Evolutionary conservation across 2,888 invertebrate genomes (phyloP).

Genomic region (Pseudoips prasinana): DNA sequence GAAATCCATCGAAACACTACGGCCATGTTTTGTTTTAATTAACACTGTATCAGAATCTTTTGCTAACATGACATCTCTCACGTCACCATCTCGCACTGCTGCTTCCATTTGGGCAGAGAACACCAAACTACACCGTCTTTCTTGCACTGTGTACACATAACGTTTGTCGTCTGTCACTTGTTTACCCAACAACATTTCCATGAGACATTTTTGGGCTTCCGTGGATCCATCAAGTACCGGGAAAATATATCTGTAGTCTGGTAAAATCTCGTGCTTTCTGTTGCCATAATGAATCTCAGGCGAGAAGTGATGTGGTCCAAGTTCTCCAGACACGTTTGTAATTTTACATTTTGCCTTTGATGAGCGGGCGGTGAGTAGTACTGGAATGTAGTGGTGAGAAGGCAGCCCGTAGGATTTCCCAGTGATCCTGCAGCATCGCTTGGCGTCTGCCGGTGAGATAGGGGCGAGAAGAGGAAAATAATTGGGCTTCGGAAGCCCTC

Average conservation of each 20-base stretch:
- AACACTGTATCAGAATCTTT: slow-evolving; percentile 88
- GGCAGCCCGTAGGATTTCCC: slow-evolving; percentile 89
- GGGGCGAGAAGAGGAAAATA: slow-evolving; percentile 91
- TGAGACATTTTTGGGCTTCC: slow-evolving; percentile 84
- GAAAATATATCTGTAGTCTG: slow-evolving; percentile 88
- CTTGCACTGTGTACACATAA: slow-evolving; percentile 89
- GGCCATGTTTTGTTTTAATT: slow-evolving; percentile 87
- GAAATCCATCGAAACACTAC: slow-evolving; percentile 88
- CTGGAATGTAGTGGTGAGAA: slow-evolving; percentile 90
- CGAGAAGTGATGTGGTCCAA: slow-evolving; percentile 83
- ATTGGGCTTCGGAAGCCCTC: slow-evolving; percentile 90
- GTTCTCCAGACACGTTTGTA: slow-evolving; percentile 84
- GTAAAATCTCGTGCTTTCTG: slow-evolving; percentile 84
- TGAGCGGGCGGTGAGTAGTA: slow-evolving; percentile 80
- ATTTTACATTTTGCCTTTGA: slow-evolving; percentile 83
- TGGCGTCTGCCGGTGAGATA: slow-evolving; percentile 91
- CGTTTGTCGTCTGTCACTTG: slow-evolving; percentile 81
- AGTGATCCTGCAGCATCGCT: slow-evolving; percentile 89
- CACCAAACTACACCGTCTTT: slow-evolving; percentile 87
- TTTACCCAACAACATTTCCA: slow-evolving; percentile 83
- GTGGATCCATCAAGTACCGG: slow-evolving; percentile 86
- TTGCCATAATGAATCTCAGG: slow-evolving; percentile 84
- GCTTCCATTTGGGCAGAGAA: slow-evolving; percentile 88
- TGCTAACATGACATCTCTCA: slow-evolving; percentile 88
- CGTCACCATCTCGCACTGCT: slow-evolving; percentile 89